These are phyloP conservation scores for Centropus unirufus DNA, from an alignment of 2,113 vertebrate genomes.

Conservation along the genomic window DNA sequence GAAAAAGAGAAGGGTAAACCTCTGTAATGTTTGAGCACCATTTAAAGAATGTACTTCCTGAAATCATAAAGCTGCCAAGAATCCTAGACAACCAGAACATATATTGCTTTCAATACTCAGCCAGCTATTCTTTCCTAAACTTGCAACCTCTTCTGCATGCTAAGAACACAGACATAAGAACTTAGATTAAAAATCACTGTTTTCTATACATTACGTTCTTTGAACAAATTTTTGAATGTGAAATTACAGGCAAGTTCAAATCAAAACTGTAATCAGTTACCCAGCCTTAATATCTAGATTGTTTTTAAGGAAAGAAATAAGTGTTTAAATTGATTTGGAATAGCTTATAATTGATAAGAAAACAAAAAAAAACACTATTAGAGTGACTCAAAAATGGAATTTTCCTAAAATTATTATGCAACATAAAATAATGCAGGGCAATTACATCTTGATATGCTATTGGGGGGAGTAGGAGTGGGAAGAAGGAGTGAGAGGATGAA, in stretches of 20 bases:
- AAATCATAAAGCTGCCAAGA: not conserved
- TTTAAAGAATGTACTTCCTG: not conserved
- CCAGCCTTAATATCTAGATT: not conserved
- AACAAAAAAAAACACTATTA: not conserved
- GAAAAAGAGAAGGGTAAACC: not conserved
- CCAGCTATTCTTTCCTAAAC: not conserved
- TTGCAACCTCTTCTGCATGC: not conserved
- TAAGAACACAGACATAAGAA: not conserved
- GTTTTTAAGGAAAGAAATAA: not conserved
- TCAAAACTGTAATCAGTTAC: not conserved
- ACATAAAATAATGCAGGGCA: not conserved
- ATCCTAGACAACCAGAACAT: not conserved
- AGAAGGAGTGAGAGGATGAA: accelerated
- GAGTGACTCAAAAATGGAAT: not conserved
- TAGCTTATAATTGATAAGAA: not conserved
- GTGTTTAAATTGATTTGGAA: not conserved
- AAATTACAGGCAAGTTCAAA: not conserved
- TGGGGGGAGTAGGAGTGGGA: accelerated
- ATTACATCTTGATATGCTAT: not conserved
- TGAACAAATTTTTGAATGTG: not conserved
- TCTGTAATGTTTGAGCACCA: not conserved
- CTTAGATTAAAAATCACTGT: not conserved
- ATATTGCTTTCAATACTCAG: not conserved
- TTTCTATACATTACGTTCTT: not conserved
- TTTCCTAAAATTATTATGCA: not conserved